Base-by-base conservation (phyloP, 2,888 invertebrate genomes). In the Trypoxylon attenuatum region DNA sequence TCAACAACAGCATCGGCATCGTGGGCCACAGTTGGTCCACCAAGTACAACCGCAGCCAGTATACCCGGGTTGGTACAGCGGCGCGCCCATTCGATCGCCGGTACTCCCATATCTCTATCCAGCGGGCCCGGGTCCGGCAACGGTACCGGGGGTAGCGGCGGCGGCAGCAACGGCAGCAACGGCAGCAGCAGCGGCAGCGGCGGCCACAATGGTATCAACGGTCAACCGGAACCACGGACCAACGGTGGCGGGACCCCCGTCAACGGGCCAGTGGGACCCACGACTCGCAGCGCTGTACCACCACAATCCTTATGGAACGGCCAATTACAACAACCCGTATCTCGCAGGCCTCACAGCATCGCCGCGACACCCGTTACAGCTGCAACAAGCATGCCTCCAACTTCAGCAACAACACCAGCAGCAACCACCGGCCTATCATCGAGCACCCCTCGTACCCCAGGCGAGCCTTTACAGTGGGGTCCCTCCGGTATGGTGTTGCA, bases 261-360 rank as follows among this genome's bases (percentile, higher is more conserved):
- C 64, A 54, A 55, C 67, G 64, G 54, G 55, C 15, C 73, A 70
- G 47, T 71, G 69, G 71, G 68, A 69, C 54, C 76, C 71, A 57
- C 75, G 71, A 71, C 73, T 71, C 80, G 84, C 75, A 82, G 78
- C 80, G 77, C 77, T 72, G 50, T 83, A 81, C 83, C 86, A 82
- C 84, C 87, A 74, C 82, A 85, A 51, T 81, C 84, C 67, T 55
- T 85, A 75, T 86, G 86, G 86, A 86, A 86, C 80, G 85, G 84
- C 65, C 84, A 83, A 47, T 69, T 83, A 49, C 77, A 77, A 21
- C 82, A 82, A 50, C 81, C 88, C 55, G 58, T 86, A 81, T 66
- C 87, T 67, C 84, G 89, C 69, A 82, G 92, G 53, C 92, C 92
- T 33, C 91, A 91, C 84, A 92, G 92, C 78, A 90, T 92, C 76